Conservation (phyloP, 1,140 invertebrate genomes). For the Dryas iulia region DNA sequence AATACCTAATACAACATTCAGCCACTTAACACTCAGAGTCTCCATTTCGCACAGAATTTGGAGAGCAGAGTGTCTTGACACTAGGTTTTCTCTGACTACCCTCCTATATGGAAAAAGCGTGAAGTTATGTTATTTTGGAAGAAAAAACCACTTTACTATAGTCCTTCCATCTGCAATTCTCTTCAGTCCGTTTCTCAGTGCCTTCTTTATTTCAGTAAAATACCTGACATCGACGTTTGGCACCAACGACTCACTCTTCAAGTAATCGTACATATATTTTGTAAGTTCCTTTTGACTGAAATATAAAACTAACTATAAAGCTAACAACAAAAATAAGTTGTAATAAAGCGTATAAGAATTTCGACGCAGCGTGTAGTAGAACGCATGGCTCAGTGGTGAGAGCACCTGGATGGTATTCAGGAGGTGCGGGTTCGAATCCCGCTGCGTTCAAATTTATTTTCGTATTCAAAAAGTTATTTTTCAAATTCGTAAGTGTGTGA, state of each 20-base stretch:
- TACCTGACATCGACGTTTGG: constrained; percentile 30
- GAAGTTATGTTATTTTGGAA: background rate
- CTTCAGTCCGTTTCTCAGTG: constrained; percentile 19
- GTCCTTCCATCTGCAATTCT: constrained; percentile 26
- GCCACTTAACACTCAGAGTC: no score
- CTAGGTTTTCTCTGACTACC: background rate
- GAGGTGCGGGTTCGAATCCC: no score
- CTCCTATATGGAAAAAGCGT: no score
- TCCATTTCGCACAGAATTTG: no score
- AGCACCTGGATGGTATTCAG: no score
- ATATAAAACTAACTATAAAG: background rate
- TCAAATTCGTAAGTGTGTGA: no score
- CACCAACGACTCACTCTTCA: constrained; percentile 16
- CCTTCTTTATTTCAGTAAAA: constrained; percentile 33
- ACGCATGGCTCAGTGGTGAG: no score
- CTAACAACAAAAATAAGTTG: background rate
- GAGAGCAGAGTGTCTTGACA: no score
- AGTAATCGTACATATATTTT: constrained; percentile 35
- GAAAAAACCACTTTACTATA: constrained; percentile 12
- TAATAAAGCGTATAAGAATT: background rate
- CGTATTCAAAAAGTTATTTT: no score
- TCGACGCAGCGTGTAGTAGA: background rate
- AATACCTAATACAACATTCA: no score
- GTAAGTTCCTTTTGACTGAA: constrained; percentile 17
- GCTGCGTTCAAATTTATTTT: no score